Base-by-base conservation (phyloP, 2,888 invertebrate species). In the Aelia acuminata region DNA sequence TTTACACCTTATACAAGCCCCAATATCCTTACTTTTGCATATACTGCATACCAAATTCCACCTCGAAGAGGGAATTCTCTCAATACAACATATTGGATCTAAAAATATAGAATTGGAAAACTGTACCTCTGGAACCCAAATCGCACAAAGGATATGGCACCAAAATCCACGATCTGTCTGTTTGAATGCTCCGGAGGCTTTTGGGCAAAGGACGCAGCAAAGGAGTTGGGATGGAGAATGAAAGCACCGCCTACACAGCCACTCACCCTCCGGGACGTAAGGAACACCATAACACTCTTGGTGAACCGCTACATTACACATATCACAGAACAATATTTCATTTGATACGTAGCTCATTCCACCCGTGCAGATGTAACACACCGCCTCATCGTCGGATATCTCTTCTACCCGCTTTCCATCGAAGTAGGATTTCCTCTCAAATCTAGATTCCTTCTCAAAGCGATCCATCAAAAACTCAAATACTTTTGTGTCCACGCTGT, bases 231-330 rank as follows among this genome's bases (percentile, higher is more conserved):
- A 98, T 0, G 99, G 99, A 5, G 98, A 98, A 91, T 99, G 98
- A 18, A 99, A 93, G 92, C 99, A 99, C 89, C 98, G 94, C 84
- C 99, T 94, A 92, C 99, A 99, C 50, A 99, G 93, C 99, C 99
- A 99, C 92, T 99, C 98, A 0, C 99, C 98, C 92, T 98, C 98
- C 0, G 98, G 98, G 91, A 98, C 98, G 92, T 98, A 98, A 13
- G 98, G 98, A 8, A 98, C 98, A 87, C 99, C 99, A 93, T 99
- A 99, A 92, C 99, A 99, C 92, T 98, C 98, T 93, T 98, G 99
- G 93, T 99, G 99, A 20, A 99, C 99, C 43, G 99, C 98, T 90
- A 99, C 93, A 93, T 99, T 99, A 93, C 99, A 99, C 98, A 99
- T 98, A 93, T 99, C 99, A 93, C 99, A 99, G 93, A 99, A 99